Conservation (phyloP, 2,888 invertebrate genomes). For the Hybos culiciformis region DNA sequence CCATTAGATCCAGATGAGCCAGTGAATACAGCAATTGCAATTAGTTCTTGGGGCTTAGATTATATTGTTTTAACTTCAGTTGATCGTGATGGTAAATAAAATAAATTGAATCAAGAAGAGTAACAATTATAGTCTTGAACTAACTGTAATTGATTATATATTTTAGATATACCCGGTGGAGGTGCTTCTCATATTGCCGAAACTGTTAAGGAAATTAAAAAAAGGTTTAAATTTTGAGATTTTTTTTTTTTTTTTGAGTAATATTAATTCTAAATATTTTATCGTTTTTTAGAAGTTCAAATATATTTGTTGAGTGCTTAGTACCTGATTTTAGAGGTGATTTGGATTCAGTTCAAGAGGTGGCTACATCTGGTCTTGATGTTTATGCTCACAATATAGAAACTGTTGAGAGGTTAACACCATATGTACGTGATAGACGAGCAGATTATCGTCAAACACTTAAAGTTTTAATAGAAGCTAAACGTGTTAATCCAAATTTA, state of each 20-base stretch:
- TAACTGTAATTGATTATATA: no score
- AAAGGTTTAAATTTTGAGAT: slow-evolving; percentile 40
- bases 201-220: slow-evolving; percentile 78
- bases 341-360: slow-evolving; percentile 52
- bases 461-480: slow-evolving; percentile 66
- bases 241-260: background rate
- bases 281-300: slow-evolving; percentile 46
- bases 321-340: slow-evolving; percentile 93
- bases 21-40: slow-evolving; percentile 78
- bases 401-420: slow-evolving; percentile 83
- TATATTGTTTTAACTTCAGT: slow-evolving; percentile 97
- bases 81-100: slow-evolving; percentile 74
- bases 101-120: slow-evolving; percentile 5
- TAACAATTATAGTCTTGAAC: no score
- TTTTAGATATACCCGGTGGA: slow-evolving; percentile 77
- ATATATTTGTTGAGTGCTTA: slow-evolving; percentile 87
- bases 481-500: slow-evolving; percentile 61
- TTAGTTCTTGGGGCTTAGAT: slow-evolving; percentile 88
- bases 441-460: slow-evolving; percentile 88
- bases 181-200: slow-evolving; percentile 88
- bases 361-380: slow-evolving; percentile 75
- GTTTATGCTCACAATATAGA: slow-evolving; percentile 99
- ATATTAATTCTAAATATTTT: slow-evolving; percentile 1
- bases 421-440: slow-evolving; percentile 82
- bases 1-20: slow-evolving; percentile 85